phyloP scores from a whole-genome alignment of 2,888 invertebrate species.

The Andrena flavipes region DNA sequence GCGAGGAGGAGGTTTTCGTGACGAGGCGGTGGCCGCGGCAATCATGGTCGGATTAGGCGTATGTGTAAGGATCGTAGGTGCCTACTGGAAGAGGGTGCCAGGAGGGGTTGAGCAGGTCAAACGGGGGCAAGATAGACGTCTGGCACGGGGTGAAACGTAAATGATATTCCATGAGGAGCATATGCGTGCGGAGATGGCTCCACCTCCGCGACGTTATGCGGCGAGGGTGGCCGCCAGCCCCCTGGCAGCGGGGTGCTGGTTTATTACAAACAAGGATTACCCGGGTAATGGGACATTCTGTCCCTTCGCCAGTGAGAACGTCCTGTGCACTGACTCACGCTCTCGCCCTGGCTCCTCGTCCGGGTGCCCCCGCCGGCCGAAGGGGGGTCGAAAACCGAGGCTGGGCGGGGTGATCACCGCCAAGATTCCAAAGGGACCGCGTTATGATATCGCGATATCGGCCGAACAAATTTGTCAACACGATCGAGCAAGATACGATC shows the following conservation, averaged over 20 bases:
- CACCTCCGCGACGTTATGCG: conserved; percentile 68
- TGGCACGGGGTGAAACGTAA: conserved; percentile 80
- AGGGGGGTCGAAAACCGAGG: conserved; percentile 29
- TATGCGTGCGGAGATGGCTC: conserved; percentile 81
- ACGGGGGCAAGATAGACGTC: conserved; percentile 74
- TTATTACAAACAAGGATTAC: conserved; percentile 85
- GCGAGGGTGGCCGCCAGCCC: conserved; percentile 68
- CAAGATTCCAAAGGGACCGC: conserved; percentile 32
- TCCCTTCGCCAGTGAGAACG: conserved; percentile 75
- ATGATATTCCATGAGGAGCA: conserved; percentile 84
- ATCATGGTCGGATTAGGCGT: conserved; percentile 82
- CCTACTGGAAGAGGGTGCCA: conserved; percentile 63
- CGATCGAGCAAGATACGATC: conserved; percentile 62
- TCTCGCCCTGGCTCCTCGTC: conserved; percentile 24
- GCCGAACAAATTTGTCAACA: conserved; percentile 79
- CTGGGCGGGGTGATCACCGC: conserved; percentile 41
- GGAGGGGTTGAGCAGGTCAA: conserved; percentile 70
- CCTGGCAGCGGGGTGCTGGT: conserved; percentile 82
- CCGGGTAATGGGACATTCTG: conserved; percentile 83
- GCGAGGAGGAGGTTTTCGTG: conserved; percentile 60
- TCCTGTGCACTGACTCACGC: conserved; percentile 76
- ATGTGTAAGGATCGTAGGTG: conserved; percentile 77
- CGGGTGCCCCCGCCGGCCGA: neutral
- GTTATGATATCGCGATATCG: conserved; percentile 63
- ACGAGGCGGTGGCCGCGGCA: conserved; percentile 75